Conservation (phyloP, 64 coral and sea anemone genomes). For the Pachyseris speciosa region DNA sequence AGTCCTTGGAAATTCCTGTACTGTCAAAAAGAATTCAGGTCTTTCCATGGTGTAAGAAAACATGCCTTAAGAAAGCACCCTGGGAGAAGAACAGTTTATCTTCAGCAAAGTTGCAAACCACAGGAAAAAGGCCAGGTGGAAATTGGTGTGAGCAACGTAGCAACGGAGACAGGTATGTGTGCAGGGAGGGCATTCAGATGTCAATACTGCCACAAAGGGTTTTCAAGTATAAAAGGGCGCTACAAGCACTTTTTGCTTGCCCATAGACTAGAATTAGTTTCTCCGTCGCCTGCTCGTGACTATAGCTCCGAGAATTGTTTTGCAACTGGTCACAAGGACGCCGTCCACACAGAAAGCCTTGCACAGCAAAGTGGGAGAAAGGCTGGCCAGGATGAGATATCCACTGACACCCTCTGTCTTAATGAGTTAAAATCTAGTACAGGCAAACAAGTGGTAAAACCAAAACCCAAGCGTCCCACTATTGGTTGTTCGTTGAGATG, state of each 20-base stretch:
- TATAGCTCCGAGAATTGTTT: neutral
- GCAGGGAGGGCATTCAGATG: neutral
- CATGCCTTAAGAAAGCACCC: constrained; percentile 3
- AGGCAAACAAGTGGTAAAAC: neutral
- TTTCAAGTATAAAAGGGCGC: neutral
- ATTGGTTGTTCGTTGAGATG: neutral
- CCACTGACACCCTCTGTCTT: neutral
- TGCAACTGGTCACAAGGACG: neutral
- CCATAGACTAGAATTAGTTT: neutral
- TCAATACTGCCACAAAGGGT: neutral
- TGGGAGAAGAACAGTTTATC: neutral
- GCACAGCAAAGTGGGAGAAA: neutral
- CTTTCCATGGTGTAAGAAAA: neutral
- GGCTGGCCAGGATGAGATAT: neutral
- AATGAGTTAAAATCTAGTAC: neutral
- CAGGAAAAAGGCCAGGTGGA: neutral
- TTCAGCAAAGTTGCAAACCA: neutral
- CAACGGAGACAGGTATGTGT: neutral
- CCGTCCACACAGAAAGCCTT: neutral
- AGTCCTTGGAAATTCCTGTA: neutral
- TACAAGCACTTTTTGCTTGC: neutral
- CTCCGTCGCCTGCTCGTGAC: neutral
- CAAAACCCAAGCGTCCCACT: neutral
- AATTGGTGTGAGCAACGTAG: too few relatives aligned
- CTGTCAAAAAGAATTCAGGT: neutral